phyloP scores from a whole-genome alignment of 2,888 invertebrate species.

The Pinctada fucata region DNA sequence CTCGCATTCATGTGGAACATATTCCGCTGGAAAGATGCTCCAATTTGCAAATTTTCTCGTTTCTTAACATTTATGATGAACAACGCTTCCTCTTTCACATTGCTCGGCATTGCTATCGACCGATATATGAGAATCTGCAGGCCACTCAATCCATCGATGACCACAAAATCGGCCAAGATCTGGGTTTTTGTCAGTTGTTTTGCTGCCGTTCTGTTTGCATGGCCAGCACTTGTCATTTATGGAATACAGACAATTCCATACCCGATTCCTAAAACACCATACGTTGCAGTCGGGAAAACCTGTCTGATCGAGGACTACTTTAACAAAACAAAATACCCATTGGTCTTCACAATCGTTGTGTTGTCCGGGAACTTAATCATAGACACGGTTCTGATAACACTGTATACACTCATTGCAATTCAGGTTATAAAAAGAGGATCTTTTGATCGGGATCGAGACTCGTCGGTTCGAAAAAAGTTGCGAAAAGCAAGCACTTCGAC shows the following conservation, averaged over 20 bases:
- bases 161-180: conserved; percentile 19
- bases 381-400: conserved; percentile 15
- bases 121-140: conserved; percentile 51
- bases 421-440: conserved; percentile 30
- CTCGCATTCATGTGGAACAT: conserved; percentile 13
- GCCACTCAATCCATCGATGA: conserved; percentile 48
- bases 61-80: conserved; percentile 55
- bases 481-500: conserved; percentile 27
- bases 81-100: conserved; percentile 51
- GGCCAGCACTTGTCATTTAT: conserved; percentile 49
- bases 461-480: conserved; percentile 1
- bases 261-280: conserved; percentile 11
- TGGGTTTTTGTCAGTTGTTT: conserved; percentile 13
- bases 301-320: conserved; percentile 29
- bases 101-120: conserved; percentile 53
- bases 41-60: conserved; percentile 50
- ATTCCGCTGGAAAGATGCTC: conserved; percentile 24
- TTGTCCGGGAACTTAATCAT: conserved; percentile 26
- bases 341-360: conserved; percentile 26
- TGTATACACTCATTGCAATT: conserved; percentile 18
- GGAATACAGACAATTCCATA: conserved; percentile 42
- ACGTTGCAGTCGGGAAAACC: neutral
- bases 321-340: conserved; percentile 18
- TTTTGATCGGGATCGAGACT: conserved; percentile 7
- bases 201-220: conserved; percentile 35